Evolutionary conservation across 2,888 invertebrate species (phyloP), one percentile per base, ranked within the genome.

Genomic region (Phortica okadai): DNA sequence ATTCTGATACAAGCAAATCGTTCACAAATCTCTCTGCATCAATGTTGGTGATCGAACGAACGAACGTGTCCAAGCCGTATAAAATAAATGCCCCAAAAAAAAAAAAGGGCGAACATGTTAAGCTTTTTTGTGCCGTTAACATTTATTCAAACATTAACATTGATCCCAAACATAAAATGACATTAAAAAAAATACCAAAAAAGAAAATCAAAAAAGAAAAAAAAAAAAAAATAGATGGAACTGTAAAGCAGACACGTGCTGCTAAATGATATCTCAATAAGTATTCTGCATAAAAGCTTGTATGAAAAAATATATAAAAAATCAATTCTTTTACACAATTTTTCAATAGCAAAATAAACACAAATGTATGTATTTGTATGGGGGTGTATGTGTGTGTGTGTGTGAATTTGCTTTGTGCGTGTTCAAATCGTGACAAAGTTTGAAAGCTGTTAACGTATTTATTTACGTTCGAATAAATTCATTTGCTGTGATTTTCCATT

Each of bases 351-450:
- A 56, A 72, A 72, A 72, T 72, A 72, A 72, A 72, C 56, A 72
- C 25, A 72, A 14, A 41, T 62, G 11, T 21, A 21, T 21, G 21
- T 21, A 72, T 25, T 14, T 25, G 6, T 62, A 2, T 62, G 1
- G 10, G 62, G 10, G 62, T 62, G 62, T 62, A 6, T 62, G 64
- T 64, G 64, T 64, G 64, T 41, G 64, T 25, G 10, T 64, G 8
- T 64, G 41, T 8, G 66, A 62, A 8, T 69, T 16, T 45, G 44
- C 45, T 7, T 16, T 69, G 41, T 33, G 33, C 8, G 42, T 66
- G 66, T 70, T n/a, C 25, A 72, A 72, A 72, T 72, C 70, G 70
- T 72, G 70, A 54, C 56, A 72, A 72, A 72, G 25, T 72, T 72
- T 72, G 54, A 44, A 54, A 72, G 70, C 70, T 33, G 56, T 54